Conservation (phyloP, 2,113 vertebrate species). For the Archilochus colubris region DNA sequence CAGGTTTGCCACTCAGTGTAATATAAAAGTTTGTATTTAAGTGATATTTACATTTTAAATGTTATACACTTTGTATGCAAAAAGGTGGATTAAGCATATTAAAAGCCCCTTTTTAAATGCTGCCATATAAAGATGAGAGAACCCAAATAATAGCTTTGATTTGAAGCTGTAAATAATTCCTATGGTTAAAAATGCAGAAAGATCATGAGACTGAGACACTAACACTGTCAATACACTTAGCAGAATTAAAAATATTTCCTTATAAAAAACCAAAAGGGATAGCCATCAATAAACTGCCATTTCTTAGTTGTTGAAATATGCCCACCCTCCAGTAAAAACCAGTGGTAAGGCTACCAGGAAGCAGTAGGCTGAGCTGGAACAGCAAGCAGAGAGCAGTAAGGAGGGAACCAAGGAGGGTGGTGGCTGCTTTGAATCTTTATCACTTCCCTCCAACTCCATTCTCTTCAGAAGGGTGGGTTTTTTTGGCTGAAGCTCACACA, state of each 20-base stretch:
- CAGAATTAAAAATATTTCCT: not conserved
- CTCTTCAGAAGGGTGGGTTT: not conserved
- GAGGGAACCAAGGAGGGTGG: not conserved
- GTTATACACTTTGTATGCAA: not conserved
- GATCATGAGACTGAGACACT: not conserved
- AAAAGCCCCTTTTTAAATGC: not conserved
- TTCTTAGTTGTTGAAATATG: not conserved
- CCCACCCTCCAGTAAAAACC: not conserved
- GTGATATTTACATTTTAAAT: not conserved
- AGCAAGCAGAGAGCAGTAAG: not conserved
- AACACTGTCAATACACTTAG: not conserved
- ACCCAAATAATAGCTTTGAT: constrained; percentile 24
- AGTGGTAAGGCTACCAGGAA: not conserved
- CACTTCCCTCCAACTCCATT: not conserved
- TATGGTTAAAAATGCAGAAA: not conserved
- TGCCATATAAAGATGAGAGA: not conserved
- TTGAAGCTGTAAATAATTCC: constrained; percentile 30
- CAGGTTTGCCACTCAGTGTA: not conserved
- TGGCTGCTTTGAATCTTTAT: not conserved
- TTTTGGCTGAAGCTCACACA: not conserved
- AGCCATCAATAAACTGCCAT: not conserved
- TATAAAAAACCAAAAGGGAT: not conserved
- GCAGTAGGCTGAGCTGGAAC: not conserved
- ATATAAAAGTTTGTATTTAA: not conserved
- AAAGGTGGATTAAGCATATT: not conserved